Evolutionary conservation across 2,113 vertebrate genomes (phyloP), one percentile per base, ranked within the genome.

Genomic region (Nerophis ophidion): DNA sequence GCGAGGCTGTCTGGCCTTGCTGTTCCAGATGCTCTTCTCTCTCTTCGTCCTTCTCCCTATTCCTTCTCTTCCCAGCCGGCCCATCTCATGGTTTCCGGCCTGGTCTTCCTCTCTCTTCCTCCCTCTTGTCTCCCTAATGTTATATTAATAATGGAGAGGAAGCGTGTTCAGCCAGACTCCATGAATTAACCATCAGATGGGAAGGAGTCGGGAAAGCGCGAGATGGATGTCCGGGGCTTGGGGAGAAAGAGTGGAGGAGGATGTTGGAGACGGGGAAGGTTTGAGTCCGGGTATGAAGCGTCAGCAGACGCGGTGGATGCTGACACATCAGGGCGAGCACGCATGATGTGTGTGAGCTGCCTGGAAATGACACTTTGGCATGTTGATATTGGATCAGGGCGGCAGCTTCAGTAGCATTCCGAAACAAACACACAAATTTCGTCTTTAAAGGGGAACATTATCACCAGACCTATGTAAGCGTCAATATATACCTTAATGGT

Each of bases 181-280:
- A 90, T 90, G 80, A 89, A 90, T 91, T 88, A 91, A 88, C 81
- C 83, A 89, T 87, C 76, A 81, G 73, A 72, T 80, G 74, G 71
- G 77, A 86, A 81, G 68, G 72, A 79, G 77, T 61, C 66, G 74
- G 74, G 66, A 64, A 35, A 51, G 62, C 52, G 54, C 54, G 72
- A 73, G 70, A 61, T 56, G 72, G 67, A 74, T 68, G 61, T 52
- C 65, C 54, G 59, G 46, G 15, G 36, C 42, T 58, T 48, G 4
- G 51, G 38, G 46, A 34, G 11, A 26, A 33, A 47, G 40, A 17
- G 50, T 8, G 7, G 16, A 57, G 35, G 53, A 36, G 34, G 48
- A 45, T 19, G 60, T 65, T 38, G 46, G 42, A 58, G 36, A 46
- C 17, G 16, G 34, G 34, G 9, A 36, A 48, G 11, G 68, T 56